phyloP scores from a whole-genome alignment of 2,797 vertebrate species.

The Etheostoma nigrum region DNA sequence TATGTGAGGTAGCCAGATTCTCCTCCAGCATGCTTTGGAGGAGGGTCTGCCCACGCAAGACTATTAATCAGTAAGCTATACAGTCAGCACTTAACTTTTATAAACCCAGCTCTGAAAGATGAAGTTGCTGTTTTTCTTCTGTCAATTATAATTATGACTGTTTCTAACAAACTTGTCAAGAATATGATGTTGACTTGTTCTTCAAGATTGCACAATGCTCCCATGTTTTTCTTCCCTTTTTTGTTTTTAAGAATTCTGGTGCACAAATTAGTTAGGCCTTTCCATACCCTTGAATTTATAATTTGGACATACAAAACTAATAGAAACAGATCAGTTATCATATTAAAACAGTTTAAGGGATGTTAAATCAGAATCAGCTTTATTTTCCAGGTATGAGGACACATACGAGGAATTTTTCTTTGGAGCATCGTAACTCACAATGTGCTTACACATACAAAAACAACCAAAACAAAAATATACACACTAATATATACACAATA shows the following conservation, averaged over 20 bases:
- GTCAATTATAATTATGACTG: background rate
- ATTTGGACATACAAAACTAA: background rate
- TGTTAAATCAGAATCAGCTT: too few relatives aligned
- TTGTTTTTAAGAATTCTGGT: background rate
- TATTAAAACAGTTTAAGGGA: background rate
- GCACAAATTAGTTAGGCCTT: background rate
- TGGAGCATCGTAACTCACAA: too few relatives aligned
- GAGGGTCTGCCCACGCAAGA: too few relatives aligned
- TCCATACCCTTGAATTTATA: background rate
- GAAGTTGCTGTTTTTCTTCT: background rate
- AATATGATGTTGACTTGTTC: background rate
- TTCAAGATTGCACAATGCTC: background rate
- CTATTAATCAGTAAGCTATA: background rate
- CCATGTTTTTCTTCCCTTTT: background rate
- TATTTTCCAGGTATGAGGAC: too few relatives aligned
- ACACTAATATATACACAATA: too few relatives aligned
- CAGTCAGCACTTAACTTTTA: background rate
- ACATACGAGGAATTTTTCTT: too few relatives aligned
- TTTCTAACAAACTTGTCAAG: background rate
- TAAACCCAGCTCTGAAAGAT: background rate
- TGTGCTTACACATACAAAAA: too few relatives aligned
- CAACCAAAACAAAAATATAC: too few relatives aligned
- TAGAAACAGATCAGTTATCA: background rate
- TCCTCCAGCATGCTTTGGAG: too few relatives aligned
- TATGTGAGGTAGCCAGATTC: too few relatives aligned